Evolutionary conservation across 2,113 vertebrate genomes (phyloP).

Genomic region (Neolamprologus devosi): DNA sequence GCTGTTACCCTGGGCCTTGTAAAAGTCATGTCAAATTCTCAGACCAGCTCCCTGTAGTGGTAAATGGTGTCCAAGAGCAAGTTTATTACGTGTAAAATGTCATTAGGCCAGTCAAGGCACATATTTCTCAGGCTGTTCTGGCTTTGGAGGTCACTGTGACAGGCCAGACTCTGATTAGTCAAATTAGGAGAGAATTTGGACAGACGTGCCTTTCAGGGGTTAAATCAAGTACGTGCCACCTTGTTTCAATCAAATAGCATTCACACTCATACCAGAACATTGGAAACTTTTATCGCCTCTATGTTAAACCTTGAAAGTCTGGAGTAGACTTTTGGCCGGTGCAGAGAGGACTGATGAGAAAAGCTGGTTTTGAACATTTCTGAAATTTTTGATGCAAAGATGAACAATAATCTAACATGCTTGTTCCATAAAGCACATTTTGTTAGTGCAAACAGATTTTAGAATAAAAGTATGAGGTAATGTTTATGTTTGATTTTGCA

Average conservation of each 20-base stretch:
- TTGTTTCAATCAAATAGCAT: conserved; percentile 36
- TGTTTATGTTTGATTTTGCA: background rate
- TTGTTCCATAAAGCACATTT: background rate
- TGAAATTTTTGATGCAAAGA: background rate
- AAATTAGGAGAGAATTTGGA: conserved; percentile 24
- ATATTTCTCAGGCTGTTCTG: conserved; percentile 38
- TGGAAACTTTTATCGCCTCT: conserved; percentile 7
- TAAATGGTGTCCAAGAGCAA: conserved; percentile 37
- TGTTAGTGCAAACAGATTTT: background rate
- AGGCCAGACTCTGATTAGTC: conserved; percentile 41
- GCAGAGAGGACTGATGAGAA: background rate
- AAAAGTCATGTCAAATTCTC: conserved; percentile 53
- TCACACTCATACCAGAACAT: conserved; percentile 3
- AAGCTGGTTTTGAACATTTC: background rate
- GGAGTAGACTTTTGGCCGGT: background rate
- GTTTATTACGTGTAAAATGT: conserved; percentile 69
- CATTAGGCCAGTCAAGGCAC: conserved; percentile 45
- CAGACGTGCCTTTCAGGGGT: conserved; percentile 11
- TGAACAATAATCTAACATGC: background rate
- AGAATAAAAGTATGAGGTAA: rapidly evolving
- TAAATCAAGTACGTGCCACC: conserved; percentile 32
- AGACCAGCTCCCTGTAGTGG: conserved; percentile 37
- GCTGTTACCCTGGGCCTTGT: conserved; percentile 29
- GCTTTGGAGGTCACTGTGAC: conserved; percentile 21
- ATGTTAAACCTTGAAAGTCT: background rate